Conservation (phyloP, 2,113 vertebrate species). For the Brevimyrus niger region DNA sequence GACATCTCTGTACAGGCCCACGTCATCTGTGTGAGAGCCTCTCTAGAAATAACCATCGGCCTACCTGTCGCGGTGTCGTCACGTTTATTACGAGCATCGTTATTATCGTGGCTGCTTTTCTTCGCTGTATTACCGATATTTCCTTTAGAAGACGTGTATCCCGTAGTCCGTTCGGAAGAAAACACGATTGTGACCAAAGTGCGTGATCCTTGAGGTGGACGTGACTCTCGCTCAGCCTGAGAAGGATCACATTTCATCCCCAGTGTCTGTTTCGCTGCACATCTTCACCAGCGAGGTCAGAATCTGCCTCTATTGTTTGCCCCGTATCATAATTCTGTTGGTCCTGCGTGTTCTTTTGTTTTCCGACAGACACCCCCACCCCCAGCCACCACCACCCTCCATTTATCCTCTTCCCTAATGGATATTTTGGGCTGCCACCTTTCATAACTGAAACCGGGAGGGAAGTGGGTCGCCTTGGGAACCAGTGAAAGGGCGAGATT, state of each 20-base stretch:
- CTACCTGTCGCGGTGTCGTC: background rate
- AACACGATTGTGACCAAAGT: background rate
- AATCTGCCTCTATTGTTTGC: slow-evolving; percentile 47
- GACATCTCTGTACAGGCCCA: background rate
- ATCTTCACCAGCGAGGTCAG: slow-evolving; percentile 35
- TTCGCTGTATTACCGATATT: background rate
- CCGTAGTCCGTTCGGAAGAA: background rate
- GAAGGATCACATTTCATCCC: slow-evolving; percentile 28
- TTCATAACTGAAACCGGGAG: slow-evolving; percentile 37
- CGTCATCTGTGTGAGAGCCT: background rate
- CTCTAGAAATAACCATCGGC: background rate
- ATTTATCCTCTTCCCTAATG: slow-evolving; percentile 57
- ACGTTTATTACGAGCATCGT: background rate
- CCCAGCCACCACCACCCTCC: background rate
- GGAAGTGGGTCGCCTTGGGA: slow-evolving; percentile 40
- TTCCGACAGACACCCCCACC: slow-evolving; percentile 39
- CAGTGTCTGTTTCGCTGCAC: slow-evolving; percentile 29
- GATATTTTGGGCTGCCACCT: slow-evolving; percentile 40
- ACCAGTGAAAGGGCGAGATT: slow-evolving; percentile 60
- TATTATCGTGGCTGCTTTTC: background rate
- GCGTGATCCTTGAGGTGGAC: background rate
- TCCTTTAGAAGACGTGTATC: background rate
- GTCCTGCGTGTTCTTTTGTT: slow-evolving; percentile 52
- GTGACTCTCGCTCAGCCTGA: background rate
- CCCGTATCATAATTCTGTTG: slow-evolving; percentile 51